Evolutionary conservation across 2,797 vertebrate species (phyloP).

Genomic region (Amphiprion clarkii): DNA sequence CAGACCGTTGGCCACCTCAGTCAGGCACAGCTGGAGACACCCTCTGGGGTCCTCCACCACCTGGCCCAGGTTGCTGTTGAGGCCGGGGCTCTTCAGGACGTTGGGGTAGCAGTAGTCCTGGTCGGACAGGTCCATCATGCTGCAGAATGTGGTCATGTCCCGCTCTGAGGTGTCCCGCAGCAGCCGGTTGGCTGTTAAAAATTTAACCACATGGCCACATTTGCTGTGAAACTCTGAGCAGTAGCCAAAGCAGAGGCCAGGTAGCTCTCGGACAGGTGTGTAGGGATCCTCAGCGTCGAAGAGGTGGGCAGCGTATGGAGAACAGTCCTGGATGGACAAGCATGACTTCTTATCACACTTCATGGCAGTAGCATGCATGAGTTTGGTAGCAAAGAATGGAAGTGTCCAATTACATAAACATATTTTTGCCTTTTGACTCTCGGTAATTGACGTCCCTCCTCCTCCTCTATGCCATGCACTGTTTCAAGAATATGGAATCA

Average conservation of each 20-base stretch:
- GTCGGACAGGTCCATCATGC: constrained; percentile 83
- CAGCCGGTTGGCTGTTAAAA: constrained; percentile 79
- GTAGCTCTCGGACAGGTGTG: constrained; percentile 85
- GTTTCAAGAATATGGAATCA: background rate
- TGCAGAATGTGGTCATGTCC: constrained; percentile 83
- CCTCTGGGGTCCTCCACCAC: constrained; percentile 80
- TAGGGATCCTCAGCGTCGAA: constrained; percentile 88
- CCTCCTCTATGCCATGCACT: background rate
- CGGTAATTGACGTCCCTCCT: background rate
- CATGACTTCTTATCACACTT: background rate
- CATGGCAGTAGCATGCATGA: background rate
- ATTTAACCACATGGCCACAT: constrained; percentile 83
- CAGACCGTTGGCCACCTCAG: constrained; percentile 87
- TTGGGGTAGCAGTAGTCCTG: constrained; percentile 90
- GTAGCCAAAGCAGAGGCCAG: constrained; percentile 87
- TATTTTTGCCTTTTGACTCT: background rate
- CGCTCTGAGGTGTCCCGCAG: constrained; percentile 69
- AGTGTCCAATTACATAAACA: background rate
- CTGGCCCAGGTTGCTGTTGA: constrained; percentile 84
- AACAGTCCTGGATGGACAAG: constrained; percentile 86
- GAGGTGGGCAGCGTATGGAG: constrained; percentile 89
- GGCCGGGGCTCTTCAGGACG: constrained; percentile 79
- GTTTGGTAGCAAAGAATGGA: background rate
- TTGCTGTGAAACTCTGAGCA: constrained; percentile 85
- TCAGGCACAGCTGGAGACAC: constrained; percentile 90